Base-by-base conservation (phyloP, 2,888 invertebrate genomes). In the Torymus auratus region DNA sequence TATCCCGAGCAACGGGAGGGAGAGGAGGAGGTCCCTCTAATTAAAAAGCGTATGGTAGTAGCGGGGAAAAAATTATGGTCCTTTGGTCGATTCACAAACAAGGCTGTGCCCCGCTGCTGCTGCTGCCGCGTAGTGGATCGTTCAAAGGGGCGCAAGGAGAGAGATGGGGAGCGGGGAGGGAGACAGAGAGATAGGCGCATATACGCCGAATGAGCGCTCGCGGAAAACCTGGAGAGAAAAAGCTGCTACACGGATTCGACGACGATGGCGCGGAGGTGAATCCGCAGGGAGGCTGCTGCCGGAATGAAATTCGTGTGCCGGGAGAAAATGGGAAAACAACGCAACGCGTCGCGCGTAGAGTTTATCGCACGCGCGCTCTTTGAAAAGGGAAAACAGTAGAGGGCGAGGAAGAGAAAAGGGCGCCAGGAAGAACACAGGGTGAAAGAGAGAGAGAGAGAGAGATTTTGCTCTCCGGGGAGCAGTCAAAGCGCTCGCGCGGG, bases 401-500 rank as follows among this genome's bases (percentile, higher is more conserved):
- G 78, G 73, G 82, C 78, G 17, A 78, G 64, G 74, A 81, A 78
- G 56, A 50, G 60, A 81, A 56, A 64, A 64, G 14, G 41, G 12
- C 50, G 62, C 15, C 41, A 23, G 56, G 14, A 20, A 60, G 23
- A 58, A 58, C 14, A 20, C 15, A 67, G 52, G 58, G 58, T 17
- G 79, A 62, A 84, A 83, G 71, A 78, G 67, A 64, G 76, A 71
- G 80, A 84, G 87, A 88, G 86, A 89, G 89, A 88, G 89, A 89
- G 87, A 89, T 88, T 88, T 88, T 88, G 88, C 88, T 89, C 91
- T 89, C 89, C 87, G 83, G 90, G 89, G 90, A 90, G 88, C 89
- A 90, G 90, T 91, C 90, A 90, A 91, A 90, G 90, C 88, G 86
- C 60, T 14, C 15, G 68, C 28, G 15, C 52, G 56, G 15, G 71